phyloP scores from a whole-genome alignment of 1,140 invertebrate genomes.

The Zophobas atratus region DNA sequence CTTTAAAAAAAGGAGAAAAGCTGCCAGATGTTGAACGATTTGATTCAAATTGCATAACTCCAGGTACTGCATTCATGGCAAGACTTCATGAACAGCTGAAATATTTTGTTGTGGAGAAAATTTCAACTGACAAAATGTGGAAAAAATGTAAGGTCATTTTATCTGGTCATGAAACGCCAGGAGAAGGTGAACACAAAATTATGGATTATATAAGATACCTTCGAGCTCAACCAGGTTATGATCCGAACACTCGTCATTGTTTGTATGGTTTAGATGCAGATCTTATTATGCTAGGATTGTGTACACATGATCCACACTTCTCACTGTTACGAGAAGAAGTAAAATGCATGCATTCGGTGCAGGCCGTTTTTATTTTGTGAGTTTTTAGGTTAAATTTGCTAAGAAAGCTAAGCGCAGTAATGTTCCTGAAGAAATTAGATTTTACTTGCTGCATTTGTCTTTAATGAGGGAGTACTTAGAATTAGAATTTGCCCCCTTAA shows the following conservation, averaged over 20 bases:
- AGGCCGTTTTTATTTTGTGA: slow-evolving; percentile 29
- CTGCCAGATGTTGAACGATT: slow-evolving; percentile 85
- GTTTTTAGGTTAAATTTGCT: slow-evolving; percentile 78
- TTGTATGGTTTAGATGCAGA: slow-evolving; percentile 97
- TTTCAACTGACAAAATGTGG: slow-evolving; percentile 89
- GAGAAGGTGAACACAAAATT: slow-evolving; percentile 98
- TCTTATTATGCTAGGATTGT: slow-evolving; percentile 94
- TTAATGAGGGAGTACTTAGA: slow-evolving; percentile 94
- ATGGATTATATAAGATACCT: slow-evolving; percentile 97
- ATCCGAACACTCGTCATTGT: slow-evolving; percentile 93
- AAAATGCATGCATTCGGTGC: not conserved
- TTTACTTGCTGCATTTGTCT: slow-evolving; percentile 93
- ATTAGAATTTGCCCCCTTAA: slow-evolving; percentile 89
- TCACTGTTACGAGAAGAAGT: slow-evolving; percentile 93
- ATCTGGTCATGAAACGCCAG: slow-evolving; percentile 92
- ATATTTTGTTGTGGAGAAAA: slow-evolving; percentile 91
- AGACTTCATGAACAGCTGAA: slow-evolving; percentile 88
- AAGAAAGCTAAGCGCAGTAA: slow-evolving; percentile 74
- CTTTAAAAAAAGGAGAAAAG: slow-evolving; percentile 81
- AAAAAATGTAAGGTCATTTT: slow-evolving; percentile 84
- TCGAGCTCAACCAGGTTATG: slow-evolving; percentile 85
- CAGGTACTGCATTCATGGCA: slow-evolving; percentile 93
- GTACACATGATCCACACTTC: slow-evolving; percentile 96
- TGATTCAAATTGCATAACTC: slow-evolving; percentile 97
- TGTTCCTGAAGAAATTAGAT: slow-evolving; percentile 91